These are phyloP conservation scores for Setophaga kirtlandii DNA, from an alignment of 2,113 vertebrate genomes.

Conservation along the genomic window DNA sequence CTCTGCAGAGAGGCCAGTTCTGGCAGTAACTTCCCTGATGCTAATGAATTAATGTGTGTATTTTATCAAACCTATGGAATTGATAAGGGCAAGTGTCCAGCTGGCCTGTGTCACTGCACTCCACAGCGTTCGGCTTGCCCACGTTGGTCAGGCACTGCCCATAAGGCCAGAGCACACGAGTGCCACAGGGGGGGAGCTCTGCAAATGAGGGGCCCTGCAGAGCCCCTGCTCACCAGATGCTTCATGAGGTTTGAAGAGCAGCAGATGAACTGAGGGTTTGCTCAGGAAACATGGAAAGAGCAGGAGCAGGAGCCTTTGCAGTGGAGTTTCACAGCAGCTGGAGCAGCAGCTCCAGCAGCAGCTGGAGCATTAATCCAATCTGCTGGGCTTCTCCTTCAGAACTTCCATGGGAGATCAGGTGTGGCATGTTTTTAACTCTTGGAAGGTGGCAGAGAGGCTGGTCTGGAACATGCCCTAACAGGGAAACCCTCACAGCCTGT, in stretches of 20 bases:
- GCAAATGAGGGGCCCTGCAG: neutral
- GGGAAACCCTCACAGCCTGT: neutral
- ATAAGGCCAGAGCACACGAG: neutral
- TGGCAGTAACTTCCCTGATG: neutral
- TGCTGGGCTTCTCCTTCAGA: neutral
- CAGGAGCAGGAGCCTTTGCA: neutral
- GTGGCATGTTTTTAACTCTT: neutral
- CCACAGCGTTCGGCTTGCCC: neutral
- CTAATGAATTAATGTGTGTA: neutral
- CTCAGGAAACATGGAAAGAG: neutral
- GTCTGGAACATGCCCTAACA: accelerated
- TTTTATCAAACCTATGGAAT: neutral
- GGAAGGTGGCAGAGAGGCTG: neutral
- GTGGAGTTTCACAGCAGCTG: neutral
- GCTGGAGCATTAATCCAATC: neutral
- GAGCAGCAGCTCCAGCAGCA: neutral
- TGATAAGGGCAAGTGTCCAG: neutral
- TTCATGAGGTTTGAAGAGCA: neutral
- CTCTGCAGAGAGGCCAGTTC: neutral
- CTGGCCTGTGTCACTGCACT: neutral
- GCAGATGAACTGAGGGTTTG: neutral
- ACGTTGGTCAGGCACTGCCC: neutral
- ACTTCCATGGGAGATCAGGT: neutral
- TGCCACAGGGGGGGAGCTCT: neutral
- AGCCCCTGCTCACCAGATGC: neutral